These are phyloP conservation scores for Idaea biselata DNA, from an alignment of 2,888 invertebrate genomes.

Conservation along the genomic window DNA sequence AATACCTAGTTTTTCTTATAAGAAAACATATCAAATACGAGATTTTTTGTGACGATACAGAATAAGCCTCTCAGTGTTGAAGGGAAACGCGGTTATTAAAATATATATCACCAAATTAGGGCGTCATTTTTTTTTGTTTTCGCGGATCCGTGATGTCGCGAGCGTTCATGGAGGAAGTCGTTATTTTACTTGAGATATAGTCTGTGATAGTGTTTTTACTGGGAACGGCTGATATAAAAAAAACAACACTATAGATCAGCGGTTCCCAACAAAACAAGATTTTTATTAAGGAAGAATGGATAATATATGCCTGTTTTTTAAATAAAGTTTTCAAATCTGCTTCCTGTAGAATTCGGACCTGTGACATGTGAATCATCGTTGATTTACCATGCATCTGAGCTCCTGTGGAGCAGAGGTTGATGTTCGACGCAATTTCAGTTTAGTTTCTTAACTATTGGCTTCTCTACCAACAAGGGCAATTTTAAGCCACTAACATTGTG, in stretches of 20 bases:
- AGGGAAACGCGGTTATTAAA: constrained; percentile 19
- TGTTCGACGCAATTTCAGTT: too few species aligned
- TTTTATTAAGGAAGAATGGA: too few species aligned
- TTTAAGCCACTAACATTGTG: too few species aligned
- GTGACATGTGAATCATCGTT: too few species aligned
- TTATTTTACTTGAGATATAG: constrained; percentile 14
- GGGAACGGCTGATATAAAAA: neutral
- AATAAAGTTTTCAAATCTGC: too few species aligned
- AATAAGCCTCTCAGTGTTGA: neutral
- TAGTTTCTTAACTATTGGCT: too few species aligned
- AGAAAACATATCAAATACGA: too few species aligned
- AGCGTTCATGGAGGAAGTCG: neutral
- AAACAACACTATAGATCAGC: neutral
- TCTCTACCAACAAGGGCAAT: too few species aligned
- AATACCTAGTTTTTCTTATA: too few species aligned
- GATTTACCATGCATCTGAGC: too few species aligned
- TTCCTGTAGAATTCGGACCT: too few species aligned
- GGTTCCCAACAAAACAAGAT: neutral
- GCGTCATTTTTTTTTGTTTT: constrained; percentile 25
- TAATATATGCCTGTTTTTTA: neutral
- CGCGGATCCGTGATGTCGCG: constrained; percentile 22
- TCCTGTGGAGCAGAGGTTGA: too few species aligned
- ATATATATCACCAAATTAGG: constrained; percentile 17
- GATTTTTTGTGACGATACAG: neutral
- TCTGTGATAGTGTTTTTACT: constrained; percentile 15